phyloP scores from a whole-genome alignment of 2,888 invertebrate genomes.

The Timandra comae region DNA sequence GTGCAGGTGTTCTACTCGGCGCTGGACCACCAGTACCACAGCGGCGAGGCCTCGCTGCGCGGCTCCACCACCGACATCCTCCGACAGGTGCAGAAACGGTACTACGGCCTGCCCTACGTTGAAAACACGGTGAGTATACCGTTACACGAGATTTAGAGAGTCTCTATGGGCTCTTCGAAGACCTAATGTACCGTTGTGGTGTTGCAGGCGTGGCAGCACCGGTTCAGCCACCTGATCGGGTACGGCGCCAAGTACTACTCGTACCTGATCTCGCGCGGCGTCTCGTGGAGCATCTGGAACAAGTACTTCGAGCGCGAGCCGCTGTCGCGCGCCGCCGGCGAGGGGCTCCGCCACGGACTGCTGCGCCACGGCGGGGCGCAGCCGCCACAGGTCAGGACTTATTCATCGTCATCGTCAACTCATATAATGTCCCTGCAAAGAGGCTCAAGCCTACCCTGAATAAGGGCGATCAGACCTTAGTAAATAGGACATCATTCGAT shows the following conservation, averaged over 20 bases:
- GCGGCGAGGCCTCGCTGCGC: constrained; percentile 67
- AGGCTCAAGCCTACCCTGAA: too few relatives aligned
- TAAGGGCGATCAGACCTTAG: too few relatives aligned
- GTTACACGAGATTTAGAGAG: too few relatives aligned
- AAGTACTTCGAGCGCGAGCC: constrained; percentile 88
- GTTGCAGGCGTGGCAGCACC: constrained; percentile 92
- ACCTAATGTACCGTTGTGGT: background rate
- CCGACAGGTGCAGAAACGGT: constrained; percentile 85
- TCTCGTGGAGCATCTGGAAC: constrained; percentile 96
- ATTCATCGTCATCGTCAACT: too few relatives aligned
- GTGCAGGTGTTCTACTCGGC: constrained; percentile 91
- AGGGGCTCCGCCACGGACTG: constrained; percentile 84
- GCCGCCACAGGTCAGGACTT: constrained; percentile 79
- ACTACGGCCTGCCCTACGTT: constrained; percentile 92
- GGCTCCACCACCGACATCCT: constrained; percentile 84
- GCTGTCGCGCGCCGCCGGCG: constrained; percentile 85
- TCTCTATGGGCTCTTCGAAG: too few relatives aligned
- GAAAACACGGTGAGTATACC: constrained; percentile 82
- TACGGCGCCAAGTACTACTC: constrained; percentile 99
- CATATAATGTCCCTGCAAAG: too few relatives aligned
- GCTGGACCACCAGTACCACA: constrained; percentile 92
- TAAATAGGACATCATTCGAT: too few relatives aligned
- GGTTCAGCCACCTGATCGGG: constrained; percentile 97
- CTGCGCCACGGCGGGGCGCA: constrained; percentile 92
- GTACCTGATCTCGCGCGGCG: constrained; percentile 94